Evolutionary conservation across 2,113 vertebrate genomes (phyloP).

Genomic region (Oncorhynchus gorbuscha): DNA sequence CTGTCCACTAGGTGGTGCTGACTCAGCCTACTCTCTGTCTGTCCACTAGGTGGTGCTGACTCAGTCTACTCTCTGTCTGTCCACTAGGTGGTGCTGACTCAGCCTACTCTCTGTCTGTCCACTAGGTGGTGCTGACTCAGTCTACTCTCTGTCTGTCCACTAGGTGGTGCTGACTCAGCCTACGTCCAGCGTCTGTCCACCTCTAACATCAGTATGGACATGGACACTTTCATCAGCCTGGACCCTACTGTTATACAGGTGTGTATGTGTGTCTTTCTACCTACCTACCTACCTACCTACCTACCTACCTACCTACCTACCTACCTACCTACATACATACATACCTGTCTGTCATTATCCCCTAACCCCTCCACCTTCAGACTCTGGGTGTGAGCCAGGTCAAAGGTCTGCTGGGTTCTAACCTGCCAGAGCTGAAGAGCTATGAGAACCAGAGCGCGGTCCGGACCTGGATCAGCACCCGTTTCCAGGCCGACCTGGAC

Average conservation of each 20-base stretch:
- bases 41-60: too few species aligned
- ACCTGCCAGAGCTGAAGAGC: conserved; percentile 47
- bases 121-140: background rate
- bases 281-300: too few species aligned
- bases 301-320: too few species aligned
- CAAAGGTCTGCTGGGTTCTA: conserved; percentile 54
- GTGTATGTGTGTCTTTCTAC: background rate
- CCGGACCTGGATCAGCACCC: conserved; percentile 37
- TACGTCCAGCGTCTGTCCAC: conserved; percentile 32
- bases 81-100: background rate
- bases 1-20: too few species aligned
- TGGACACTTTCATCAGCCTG: conserved; percentile 54
- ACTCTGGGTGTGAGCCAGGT: conserved; percentile 57
- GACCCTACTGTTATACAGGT: conserved; percentile 53
- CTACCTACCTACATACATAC: too few species aligned
- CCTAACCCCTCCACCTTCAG: conserved; percentile 30
- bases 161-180: conserved; percentile 42
- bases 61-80: background rate
- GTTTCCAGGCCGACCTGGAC: conserved; percentile 43
- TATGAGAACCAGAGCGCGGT: conserved; percentile 58
- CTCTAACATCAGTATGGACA: conserved; percentile 61
- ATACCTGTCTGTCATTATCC: too few species aligned
- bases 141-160: background rate
- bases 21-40: too few species aligned
- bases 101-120: background rate